These are phyloP conservation scores for Antigone vipio DNA, from an alignment of 2,113 vertebrate genomes.

Conservation along the genomic window DNA sequence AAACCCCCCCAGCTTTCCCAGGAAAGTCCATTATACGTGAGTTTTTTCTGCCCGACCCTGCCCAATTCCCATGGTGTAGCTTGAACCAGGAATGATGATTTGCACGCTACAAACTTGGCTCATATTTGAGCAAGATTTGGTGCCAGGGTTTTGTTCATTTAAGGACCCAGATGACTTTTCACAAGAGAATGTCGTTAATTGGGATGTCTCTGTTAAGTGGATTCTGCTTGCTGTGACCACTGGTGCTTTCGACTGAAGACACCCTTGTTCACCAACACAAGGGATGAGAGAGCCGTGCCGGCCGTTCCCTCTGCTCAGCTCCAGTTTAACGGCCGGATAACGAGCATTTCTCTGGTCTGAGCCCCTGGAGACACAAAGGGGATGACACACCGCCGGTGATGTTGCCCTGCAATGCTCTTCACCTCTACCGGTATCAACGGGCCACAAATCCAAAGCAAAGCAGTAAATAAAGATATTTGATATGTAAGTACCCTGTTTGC, in stretches of 20 bases:
- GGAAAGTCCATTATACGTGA: background rate
- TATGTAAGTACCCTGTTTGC: no score
- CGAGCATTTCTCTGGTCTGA: background rate
- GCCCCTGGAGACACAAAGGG: background rate
- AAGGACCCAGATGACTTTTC: background rate
- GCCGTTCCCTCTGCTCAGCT: background rate
- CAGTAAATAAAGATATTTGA: no score
- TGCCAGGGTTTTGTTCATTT: background rate
- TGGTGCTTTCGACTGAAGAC: background rate
- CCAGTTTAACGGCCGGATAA: background rate
- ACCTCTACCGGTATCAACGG: background rate
- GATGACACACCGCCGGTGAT: no score
- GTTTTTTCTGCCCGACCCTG: background rate
- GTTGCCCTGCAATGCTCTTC: background rate
- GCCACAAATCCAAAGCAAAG: background rate
- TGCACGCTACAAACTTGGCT: background rate
- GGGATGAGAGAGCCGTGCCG: accelerated
- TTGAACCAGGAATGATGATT: background rate
- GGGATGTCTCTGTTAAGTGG: background rate
- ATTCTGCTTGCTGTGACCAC: background rate
- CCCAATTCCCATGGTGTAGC: background rate
- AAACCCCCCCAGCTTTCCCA: background rate
- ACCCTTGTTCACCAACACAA: background rate
- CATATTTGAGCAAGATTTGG: background rate
- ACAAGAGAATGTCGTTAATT: no score